A percentile compares a stretch with the other conserved stretches of the same genome.
Evolutionary conservation across 2,888 invertebrate genomes (phyloP).

Genomic region (Corbicula japonica): DNA sequence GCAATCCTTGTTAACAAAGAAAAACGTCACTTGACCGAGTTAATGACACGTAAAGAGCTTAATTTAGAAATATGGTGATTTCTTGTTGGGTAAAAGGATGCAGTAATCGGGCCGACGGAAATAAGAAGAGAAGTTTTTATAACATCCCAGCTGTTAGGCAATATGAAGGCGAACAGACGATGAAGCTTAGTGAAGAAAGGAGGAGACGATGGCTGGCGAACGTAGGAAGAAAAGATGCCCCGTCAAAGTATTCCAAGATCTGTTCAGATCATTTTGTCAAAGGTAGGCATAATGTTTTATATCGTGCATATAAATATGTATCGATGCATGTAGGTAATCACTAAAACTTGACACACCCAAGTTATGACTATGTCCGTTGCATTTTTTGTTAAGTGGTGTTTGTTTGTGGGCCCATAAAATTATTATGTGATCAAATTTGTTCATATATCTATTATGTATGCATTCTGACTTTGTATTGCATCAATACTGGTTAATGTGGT

Average conservation of each 20-base stretch:
- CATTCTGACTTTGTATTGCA: no score
- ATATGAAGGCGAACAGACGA: slow-evolving; percentile 23
- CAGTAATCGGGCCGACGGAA: slow-evolving; percentile 10
- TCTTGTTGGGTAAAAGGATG: slow-evolving; percentile 33
- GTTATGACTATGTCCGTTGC: neutral
- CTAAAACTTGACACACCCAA: no score
- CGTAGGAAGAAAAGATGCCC: slow-evolving; percentile 22
- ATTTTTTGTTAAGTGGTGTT: neutral
- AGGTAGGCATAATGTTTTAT: no score
- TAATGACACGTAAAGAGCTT: neutral
- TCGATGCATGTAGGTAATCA: no score
- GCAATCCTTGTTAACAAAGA: slow-evolving; percentile 7
- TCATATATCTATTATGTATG: no score
- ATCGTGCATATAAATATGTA: no score
- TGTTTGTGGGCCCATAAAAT: no score
- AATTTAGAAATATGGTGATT: slow-evolving; percentile 18
- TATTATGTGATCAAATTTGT: no score
- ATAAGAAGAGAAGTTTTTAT: slow-evolving; percentile 5
- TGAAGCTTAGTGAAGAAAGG: slow-evolving; percentile 20
- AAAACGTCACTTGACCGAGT: neutral
- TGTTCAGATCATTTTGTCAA: slow-evolving; percentile 31
- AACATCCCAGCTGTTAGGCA: slow-evolving; percentile 12
- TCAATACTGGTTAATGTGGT: no score
- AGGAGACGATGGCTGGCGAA: slow-evolving; percentile 26
- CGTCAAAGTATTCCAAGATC: slow-evolving; percentile 27